These are phyloP conservation scores for Melanaphis sacchari DNA, from an alignment of 1,140 invertebrate genomes.

Conservation along the genomic window DNA sequence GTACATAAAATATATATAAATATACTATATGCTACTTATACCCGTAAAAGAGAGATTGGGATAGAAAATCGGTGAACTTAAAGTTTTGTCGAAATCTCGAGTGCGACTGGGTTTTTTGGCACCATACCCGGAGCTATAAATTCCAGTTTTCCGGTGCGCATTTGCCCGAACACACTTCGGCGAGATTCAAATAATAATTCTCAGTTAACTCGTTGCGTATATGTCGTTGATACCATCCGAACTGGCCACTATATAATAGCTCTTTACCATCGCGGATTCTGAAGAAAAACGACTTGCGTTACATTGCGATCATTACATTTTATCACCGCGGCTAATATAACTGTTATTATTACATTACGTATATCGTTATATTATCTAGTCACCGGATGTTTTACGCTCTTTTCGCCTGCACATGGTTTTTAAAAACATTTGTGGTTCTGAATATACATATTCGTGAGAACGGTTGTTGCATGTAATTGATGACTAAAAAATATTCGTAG, in stretches of 20 bases:
- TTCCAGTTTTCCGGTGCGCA: conserved; percentile 6
- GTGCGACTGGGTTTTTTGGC: conserved; percentile 45
- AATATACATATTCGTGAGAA: no score
- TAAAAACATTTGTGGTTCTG: no score
- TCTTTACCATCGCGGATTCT: neutral
- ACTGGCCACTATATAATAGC: neutral
- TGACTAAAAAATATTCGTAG: neutral
- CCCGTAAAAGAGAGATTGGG: no score
- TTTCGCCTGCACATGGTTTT: no score
- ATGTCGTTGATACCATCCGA: neutral
- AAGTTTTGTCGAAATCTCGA: conserved; percentile 45
- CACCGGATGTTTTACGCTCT: no score
- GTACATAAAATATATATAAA: neutral
- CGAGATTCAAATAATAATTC: conserved; percentile 37
- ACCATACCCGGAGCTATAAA: conserved; percentile 16
- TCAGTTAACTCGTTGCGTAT: neutral
- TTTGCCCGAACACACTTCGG: neutral
- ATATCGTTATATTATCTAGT: no score
- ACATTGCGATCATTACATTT: neutral
- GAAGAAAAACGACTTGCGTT: neutral
- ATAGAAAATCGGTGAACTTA: neutral
- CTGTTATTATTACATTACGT: neutral
- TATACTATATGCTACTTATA: neutral
- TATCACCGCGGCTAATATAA: neutral
- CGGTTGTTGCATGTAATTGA: neutral